Conservation (phyloP, 1,140 invertebrate genomes). For the Cephus cinctus region DNA sequence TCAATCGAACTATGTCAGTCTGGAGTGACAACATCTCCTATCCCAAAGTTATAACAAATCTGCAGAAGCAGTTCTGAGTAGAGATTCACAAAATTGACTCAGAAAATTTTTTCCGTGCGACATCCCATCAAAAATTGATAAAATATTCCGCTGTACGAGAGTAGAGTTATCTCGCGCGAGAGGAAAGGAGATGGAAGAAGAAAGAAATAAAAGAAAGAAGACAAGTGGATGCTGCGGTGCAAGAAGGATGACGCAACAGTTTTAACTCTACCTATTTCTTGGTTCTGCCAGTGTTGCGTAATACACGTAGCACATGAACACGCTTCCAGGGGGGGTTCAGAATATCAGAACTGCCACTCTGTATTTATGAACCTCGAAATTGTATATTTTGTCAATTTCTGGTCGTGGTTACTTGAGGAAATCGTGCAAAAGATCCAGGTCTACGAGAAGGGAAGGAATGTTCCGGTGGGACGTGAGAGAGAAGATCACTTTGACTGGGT, state of each 20-base stretch:
- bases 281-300: not conserved
- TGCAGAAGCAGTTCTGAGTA: too few relatives aligned
- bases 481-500: too few relatives aligned
- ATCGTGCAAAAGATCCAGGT: not conserved
- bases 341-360: not conserved
- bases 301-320: not conserved
- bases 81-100: too few relatives aligned
- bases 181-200: too few relatives aligned
- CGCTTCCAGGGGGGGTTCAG: not conserved
- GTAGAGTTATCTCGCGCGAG: too few relatives aligned
- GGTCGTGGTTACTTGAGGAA: not conserved
- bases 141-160: too few relatives aligned
- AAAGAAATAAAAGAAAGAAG: not conserved
- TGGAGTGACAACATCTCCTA: too few relatives aligned
- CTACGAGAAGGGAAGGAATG: not conserved
- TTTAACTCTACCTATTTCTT: not conserved
- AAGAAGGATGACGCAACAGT: not conserved
- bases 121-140: too few relatives aligned
- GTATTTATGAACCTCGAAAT: not conserved
- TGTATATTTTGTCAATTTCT: constrained; percentile 5
- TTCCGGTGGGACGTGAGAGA: too few relatives aligned
- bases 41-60: too few relatives aligned
- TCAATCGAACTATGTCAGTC: too few relatives aligned
- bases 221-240: not conserved
- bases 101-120: too few relatives aligned